Base-by-base conservation (phyloP, 2,797 vertebrate genomes). In the Petrocephalus sullivani region DNA sequence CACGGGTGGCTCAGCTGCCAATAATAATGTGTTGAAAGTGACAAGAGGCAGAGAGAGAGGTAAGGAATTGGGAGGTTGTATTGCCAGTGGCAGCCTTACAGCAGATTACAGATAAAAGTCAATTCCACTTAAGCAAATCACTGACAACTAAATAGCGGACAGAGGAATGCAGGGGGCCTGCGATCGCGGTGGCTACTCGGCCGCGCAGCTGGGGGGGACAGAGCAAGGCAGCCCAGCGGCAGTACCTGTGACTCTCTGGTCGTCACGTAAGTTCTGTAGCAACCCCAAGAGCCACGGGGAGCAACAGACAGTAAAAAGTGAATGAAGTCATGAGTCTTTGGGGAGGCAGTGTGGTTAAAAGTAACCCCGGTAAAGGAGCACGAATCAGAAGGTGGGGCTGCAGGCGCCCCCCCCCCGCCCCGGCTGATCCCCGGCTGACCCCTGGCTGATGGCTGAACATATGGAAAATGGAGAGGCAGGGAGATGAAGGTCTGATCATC, bases 121-220 rank as follows among this genome's bases (percentile, higher is more conserved):
- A 98, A 98, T 98, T 97, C 96, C 97, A 98, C 96, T 98, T 98
- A 98, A 97, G 94, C 94, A 97, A 98, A 97, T 96, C 96, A 96
- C 96, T 97, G 97, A 97, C 97, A 97, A 98, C 97, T 97, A 98
- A 98, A 98, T 98, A 95, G 93, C 94, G 95, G 96, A 96, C 93
- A 95, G 95, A 97, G 96, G 96, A 96, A 97, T 97, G 95, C 94
- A 89, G 37, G 82, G 92, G 0, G 86, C 54, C 88, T 84, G 16
- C 4, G 60, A 57, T 23, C 49, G 19, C 12, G 61, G 19, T 33
- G 53, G 49, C 4, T 54, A 46, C 16, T 58, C 67, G 21, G 23
- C 91, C 93, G 78, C 51, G 84, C 75, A 33, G 91, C 91, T 91
- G 92, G 41, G 89, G 92, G 92, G 91, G 91, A 88, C 84, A 41